phyloP scores from a whole-genome alignment of 2,797 vertebrate species.

The Myotis daubentonii region DNA sequence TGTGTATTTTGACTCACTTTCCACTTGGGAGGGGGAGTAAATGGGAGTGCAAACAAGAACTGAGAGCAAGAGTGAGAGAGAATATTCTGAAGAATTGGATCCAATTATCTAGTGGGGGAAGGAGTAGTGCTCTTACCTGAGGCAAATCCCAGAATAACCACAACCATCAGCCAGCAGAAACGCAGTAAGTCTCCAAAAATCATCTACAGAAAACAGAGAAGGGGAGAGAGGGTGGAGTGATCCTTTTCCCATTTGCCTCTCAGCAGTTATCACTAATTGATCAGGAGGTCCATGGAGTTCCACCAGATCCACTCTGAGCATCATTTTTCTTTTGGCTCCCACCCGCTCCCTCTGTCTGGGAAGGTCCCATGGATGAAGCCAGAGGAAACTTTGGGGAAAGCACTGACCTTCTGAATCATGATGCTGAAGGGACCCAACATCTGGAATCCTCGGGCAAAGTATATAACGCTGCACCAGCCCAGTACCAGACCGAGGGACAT shows the following conservation, averaged over 20 bases:
- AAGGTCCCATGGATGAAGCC: not conserved
- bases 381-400: not conserved
- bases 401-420: slow-evolving; percentile 97
- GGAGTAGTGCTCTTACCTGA: slow-evolving; percentile 87
- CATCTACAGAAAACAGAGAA: slow-evolving; percentile 87
- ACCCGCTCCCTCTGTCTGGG: not conserved
- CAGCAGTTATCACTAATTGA: not conserved
- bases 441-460: slow-evolving; percentile 96
- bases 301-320: not conserved
- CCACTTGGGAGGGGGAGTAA: not conserved
- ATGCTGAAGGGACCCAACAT: slow-evolving; percentile 98
- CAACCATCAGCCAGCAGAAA: slow-evolving; percentile 96
- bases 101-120: not conserved
- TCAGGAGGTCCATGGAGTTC: too few relatives aligned
- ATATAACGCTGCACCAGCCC: slow-evolving; percentile 97
- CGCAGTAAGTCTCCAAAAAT: slow-evolving; percentile 97
- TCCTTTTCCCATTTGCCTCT: not conserved
- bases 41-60: not conserved
- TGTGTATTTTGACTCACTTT: slow-evolving; percentile 5
- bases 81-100: not conserved
- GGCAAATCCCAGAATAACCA: slow-evolving; percentile 95
- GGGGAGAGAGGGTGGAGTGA: not conserved
- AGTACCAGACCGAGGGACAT: slow-evolving; percentile 94
- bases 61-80: not conserved
- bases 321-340: not conserved